Base-by-base conservation (phyloP, 2,797 vertebrate genomes). In the Acrossocheilus wenchowensis region DNA sequence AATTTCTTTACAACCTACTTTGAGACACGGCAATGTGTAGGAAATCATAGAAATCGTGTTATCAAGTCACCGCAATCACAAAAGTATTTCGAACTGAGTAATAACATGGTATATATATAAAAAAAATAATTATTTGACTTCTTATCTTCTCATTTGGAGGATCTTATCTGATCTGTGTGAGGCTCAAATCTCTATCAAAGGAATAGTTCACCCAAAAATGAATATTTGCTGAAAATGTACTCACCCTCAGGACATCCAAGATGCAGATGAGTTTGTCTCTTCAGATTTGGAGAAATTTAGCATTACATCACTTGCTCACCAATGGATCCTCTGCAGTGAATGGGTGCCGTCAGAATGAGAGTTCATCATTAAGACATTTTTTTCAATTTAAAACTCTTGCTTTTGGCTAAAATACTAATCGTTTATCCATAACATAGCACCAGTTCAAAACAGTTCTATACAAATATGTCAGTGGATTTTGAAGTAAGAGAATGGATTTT, bases 71-170 rank as follows among this genome's bases (percentile, higher is more conserved):
- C 87, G 88, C 91, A 93, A 92, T 93, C 85, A 89, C 91, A 86
- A 90, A 90, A 90, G 87, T 91, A 89, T 87, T 91, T 91, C 66
- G 57, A 92, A 89, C 86, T 7, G 15, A 68, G 64, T 68, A 8
- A 36, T 19, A 36, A 19, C 30, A 68, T 68, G 6, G 64, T 36
- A 68, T 30, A 34, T 26, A 26, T 26, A 26, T 26, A 26, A 90
- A 82, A 91, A 94, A 1, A n/a, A n/a, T 6, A 7, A 41, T 36
- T 36, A 41, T 89, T 93, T 86, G 52, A 78, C 90, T 88, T 91
- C 75, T 48, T 89, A 88, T 88, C 81, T 89, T 90, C 87, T 92
- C 88, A 93, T 93, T 93, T 91, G 85, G 90, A 92, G 89, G 92
- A 93, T 89, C 81, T 84, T 90, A 93, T 93, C 89, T 88, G 91